phyloP scores from a whole-genome alignment of 2,113 vertebrate genomes.

The Tichodroma muraria region DNA sequence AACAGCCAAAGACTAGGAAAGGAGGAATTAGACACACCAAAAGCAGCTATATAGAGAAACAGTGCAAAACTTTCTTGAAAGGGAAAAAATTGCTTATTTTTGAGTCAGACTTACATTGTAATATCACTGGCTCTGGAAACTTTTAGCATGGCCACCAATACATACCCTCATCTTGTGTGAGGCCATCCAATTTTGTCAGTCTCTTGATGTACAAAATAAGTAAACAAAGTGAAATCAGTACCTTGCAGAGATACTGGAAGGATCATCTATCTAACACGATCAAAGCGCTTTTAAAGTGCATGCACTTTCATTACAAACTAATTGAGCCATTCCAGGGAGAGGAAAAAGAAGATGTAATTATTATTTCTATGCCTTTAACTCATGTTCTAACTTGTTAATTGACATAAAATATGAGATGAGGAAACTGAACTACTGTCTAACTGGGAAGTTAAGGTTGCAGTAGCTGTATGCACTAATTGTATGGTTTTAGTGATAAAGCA shows the following conservation, averaged over 20 bases:
- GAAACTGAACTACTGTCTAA: background rate
- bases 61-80: background rate
- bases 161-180: background rate
- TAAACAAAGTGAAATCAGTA: background rate
- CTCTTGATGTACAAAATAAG: background rate
- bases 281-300: background rate
- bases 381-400: conserved; percentile 46
- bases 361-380: background rate
- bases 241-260: background rate
- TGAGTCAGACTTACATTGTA: background rate
- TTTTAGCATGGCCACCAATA: background rate
- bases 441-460: background rate
- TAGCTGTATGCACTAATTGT: background rate
- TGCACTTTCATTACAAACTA: background rate
- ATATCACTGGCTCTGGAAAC: background rate
- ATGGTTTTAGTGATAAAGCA: background rate
- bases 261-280: background rate
- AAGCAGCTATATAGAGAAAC: background rate
- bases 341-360: background rate
- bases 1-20: background rate
- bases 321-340: background rate
- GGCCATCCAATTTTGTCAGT: background rate
- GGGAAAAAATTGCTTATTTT: background rate
- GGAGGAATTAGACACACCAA: background rate
- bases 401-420: conserved; percentile 45